Evolutionary conservation across 1,140 invertebrate genomes (phyloP), one percentile per base, ranked within the genome.

Genomic region (Drosophila nikananu): DNA sequence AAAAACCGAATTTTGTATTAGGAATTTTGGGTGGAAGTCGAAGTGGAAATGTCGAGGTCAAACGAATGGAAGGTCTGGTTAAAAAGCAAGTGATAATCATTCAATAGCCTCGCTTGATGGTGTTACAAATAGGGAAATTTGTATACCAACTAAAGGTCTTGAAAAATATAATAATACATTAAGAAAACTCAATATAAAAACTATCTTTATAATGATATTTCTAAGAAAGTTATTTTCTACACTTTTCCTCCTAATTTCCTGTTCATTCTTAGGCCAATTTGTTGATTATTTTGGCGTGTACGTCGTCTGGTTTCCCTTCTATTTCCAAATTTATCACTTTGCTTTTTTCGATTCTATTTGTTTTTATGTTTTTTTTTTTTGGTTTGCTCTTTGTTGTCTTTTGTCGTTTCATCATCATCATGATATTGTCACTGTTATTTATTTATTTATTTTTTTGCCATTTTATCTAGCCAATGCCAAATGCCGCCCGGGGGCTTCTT

Each of bases 381-480:
- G n/a, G n/a, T n/a, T n/a, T n/a, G n/a, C n/a, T n/a, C n/a, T 39
- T n/a, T n/a, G 54, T 39, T 57, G 54, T 17, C 54, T 23, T 55
- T 55, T 66, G 39, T 42, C 25, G 37, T 12, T 46, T 72, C 55
- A 60, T 72, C 65, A 64, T 61, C 44, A 64, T 61, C 41, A 61
- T 61, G 52, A 48, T 73, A 48, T 80, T 74, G 59, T 82, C 75
- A 58, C 63, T 64, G 65, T 32, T 77, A 58, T 62, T 42, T 68
- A 49, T 57, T 77, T 75, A 57, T 77, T 67, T 80, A 46, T 72
- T 76, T 87, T n/a, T 87, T 62, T 71, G 68, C 55, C 68, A 78
- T 87, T 83, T 74, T 77, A 74, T 82, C 77, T 80, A 64, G 70
- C 77, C 83, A 86, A 87, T 86, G 83, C 80, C 83, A 80, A 41